These are phyloP conservation scores for Maccullochella peelii DNA, from an alignment of 2,113 vertebrate species.

Conservation along the genomic window DNA sequence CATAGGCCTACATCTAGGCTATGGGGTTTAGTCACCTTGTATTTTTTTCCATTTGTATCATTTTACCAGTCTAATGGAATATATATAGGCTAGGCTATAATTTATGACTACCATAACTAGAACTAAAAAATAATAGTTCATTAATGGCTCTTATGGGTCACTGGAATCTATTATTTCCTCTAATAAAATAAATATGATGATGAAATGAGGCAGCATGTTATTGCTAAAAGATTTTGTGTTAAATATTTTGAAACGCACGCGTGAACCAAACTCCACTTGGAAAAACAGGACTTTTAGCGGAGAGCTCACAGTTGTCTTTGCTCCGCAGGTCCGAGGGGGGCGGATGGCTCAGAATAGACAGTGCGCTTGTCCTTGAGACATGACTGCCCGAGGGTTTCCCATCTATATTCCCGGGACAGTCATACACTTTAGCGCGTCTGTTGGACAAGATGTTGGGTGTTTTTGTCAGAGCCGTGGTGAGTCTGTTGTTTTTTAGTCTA, in stretches of 20 bases:
- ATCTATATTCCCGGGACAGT: conserved; percentile 54
- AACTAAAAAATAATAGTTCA: not conserved
- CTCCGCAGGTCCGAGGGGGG: conserved; percentile 50
- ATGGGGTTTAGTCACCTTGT: conserved; percentile 7
- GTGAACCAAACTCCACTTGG: conserved; percentile 3
- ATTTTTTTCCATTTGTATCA: not conserved
- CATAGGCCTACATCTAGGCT: not conserved
- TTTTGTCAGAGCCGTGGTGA: conserved; percentile 87
- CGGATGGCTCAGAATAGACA: conserved; percentile 58
- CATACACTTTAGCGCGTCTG: conserved; percentile 29
- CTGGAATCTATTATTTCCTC: not conserved
- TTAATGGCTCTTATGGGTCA: not conserved
- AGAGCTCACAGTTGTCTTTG: conserved; percentile 35
- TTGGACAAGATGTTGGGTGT: conserved; percentile 85
- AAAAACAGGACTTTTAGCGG: not conserved
- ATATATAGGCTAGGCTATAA: not conserved
- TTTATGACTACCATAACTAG: not conserved
- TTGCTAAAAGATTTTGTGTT: not conserved
- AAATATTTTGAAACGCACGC: not conserved
- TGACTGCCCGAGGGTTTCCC: conserved; percentile 66
- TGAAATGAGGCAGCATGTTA: not conserved
- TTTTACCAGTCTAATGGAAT: not conserved
- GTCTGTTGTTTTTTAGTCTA: conserved; percentile 58
- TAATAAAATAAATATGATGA: not conserved
- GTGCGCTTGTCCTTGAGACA: conserved; percentile 79